These are phyloP conservation scores for Drosophila nigrodunni DNA, from an alignment of 1,140 invertebrate genomes.

Conservation along the genomic window DNA sequence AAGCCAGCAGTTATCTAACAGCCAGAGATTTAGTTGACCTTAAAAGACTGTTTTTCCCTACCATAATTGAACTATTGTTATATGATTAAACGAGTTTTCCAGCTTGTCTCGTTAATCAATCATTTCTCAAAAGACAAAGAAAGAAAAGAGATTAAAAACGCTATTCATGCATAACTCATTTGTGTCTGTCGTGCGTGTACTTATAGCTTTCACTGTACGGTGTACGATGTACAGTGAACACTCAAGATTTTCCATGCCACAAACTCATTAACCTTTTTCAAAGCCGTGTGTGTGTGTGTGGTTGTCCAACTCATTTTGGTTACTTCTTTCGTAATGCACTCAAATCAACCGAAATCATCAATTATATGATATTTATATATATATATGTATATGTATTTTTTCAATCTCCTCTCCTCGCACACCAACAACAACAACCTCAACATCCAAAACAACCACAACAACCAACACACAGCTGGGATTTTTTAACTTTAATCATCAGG, in stretches of 20 bases:
- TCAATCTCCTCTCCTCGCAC: constrained; percentile 38
- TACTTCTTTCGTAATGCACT: constrained; percentile 46
- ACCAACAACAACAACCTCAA: constrained; percentile 42
- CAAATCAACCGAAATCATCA: constrained; percentile 27
- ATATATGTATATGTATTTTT: constrained; percentile 17
- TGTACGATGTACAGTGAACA: not conserved
- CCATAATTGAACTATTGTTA: not conserved
- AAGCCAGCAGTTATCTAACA: constrained; percentile 36
- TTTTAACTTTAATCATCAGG: constrained; percentile 84
- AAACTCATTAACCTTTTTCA: constrained; percentile 69
- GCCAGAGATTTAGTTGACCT: constrained; percentile 14
- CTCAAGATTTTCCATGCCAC: constrained; percentile 30
- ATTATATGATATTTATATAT: constrained; percentile 26
- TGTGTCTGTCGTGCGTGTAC: constrained; percentile 6
- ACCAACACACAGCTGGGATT: constrained; percentile 77
- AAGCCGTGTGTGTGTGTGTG: constrained; percentile 43
- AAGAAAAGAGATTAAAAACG: not conserved
- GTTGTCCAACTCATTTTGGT: constrained; percentile 5
- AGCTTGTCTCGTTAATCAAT: constrained; percentile 2
- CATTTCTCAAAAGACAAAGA: not conserved
- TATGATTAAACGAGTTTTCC: too few relatives aligned
- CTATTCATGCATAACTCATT: constrained; percentile 2
- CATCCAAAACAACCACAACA: constrained; percentile 51
- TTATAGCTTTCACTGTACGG: constrained; percentile 40
- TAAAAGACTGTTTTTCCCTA: not conserved